Evolutionary conservation across 2,888 invertebrate genomes (phyloP).

Genomic region (Phania funesta): DNA sequence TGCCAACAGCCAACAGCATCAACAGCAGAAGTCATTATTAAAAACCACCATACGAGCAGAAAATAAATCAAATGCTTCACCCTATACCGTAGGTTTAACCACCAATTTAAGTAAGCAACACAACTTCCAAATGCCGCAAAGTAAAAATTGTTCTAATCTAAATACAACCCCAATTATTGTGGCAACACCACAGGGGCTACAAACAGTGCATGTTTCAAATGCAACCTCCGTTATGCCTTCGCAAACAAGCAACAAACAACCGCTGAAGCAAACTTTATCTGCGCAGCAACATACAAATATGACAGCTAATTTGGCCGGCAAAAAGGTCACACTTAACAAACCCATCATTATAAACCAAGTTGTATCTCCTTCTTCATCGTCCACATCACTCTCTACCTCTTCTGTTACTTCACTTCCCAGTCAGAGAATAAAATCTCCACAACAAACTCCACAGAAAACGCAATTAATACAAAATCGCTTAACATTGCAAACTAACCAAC

Average conservation of each 20-base stretch:
- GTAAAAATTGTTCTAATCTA: constrained; percentile 40
- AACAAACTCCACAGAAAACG: constrained; percentile 61
- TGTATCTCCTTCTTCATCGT: constrained; percentile 31
- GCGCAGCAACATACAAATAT: constrained; percentile 63
- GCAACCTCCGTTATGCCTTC: constrained; percentile 70
- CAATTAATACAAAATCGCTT: constrained; percentile 59
- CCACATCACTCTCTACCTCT: constrained; percentile 27
- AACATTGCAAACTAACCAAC: constrained; percentile 55
- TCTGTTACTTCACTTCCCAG: constrained; percentile 60
- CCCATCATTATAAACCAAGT: constrained; percentile 75
- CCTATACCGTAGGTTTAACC: background rate
- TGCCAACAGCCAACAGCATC: constrained; percentile 33
- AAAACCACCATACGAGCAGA: constrained; percentile 69
- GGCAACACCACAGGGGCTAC: constrained; percentile 77
- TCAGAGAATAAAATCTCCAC: constrained; percentile 54
- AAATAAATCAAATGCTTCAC: constrained; percentile 8
- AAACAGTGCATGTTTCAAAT: constrained; percentile 78
- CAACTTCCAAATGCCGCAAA: constrained; percentile 64
- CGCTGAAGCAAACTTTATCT: constrained; percentile 26
- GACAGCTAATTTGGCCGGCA: constrained; percentile 69
- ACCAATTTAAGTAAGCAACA: constrained; percentile 34
- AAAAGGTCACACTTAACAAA: constrained; percentile 75
- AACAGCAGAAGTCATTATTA: constrained; percentile 73
- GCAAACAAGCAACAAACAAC: constrained; percentile 34
- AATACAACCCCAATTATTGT: constrained; percentile 76